A percentile compares a stretch with the other conserved stretches of the same genome.
These are phyloP conservation scores for Aplochiton taeniatus DNA, from an alignment of 2,797 vertebrate genomes.

Conservation along the genomic window DNA sequence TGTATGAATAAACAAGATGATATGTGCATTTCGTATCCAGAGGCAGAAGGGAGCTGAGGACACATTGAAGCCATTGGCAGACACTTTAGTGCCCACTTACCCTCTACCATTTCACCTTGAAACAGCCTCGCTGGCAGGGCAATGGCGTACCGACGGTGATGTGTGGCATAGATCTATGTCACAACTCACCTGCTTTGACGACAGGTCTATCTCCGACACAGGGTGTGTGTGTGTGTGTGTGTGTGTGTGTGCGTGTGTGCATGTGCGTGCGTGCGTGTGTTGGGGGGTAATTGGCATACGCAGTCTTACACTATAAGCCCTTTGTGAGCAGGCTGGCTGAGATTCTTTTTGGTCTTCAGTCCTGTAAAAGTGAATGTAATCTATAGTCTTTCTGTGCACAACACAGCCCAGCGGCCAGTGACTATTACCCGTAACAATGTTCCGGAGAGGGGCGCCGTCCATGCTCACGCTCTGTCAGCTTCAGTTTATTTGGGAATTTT, in stretches of 20 bases:
- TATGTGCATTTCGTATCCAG: too few relatives aligned
- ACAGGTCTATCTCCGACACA: slow-evolving; percentile 9
- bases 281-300: too few relatives aligned
- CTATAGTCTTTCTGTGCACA: slow-evolving; percentile 48
- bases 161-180: slow-evolving; percentile 20
- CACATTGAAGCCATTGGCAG: too few relatives aligned
- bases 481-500: too few relatives aligned
- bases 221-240: too few relatives aligned
- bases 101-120: slow-evolving; percentile 14
- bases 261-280: too few relatives aligned
- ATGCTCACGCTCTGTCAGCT: slow-evolving; percentile 56
- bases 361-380: slow-evolving; percentile 45
- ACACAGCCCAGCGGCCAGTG: slow-evolving; percentile 45
- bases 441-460: slow-evolving; percentile 49
- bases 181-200: background rate
- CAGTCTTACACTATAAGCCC: too few relatives aligned
- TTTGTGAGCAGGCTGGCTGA: background rate
- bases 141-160: slow-evolving; percentile 15
- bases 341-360: slow-evolving; percentile 52
- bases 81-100: background rate
- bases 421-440: slow-evolving; percentile 55
- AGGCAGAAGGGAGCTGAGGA: too few relatives aligned
- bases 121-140: slow-evolving; percentile 18
- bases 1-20: too few relatives aligned
- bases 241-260: too few relatives aligned